Conservation (phyloP, 2,113 vertebrate species). For the Willisornis vidua region DNA sequence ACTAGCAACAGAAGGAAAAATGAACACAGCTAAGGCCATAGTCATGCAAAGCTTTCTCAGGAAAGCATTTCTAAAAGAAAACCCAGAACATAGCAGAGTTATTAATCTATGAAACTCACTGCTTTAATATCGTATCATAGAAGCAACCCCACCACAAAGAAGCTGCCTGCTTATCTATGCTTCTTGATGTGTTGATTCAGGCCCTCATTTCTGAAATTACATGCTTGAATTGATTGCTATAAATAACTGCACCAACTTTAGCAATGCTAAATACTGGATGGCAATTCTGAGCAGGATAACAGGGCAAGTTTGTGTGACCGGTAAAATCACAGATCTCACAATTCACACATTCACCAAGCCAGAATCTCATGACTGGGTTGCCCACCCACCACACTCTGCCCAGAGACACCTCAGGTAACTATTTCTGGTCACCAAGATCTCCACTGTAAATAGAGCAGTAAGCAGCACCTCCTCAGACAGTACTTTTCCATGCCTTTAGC, state of each 20-base stretch:
- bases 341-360: neutral
- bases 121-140: neutral
- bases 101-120: neutral
- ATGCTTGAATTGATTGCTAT: neutral
- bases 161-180: neutral
- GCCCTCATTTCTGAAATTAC: neutral
- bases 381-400: neutral
- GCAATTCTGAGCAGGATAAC: neutral
- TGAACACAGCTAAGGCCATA: neutral
- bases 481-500: neutral
- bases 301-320: neutral
- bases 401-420: neutral
- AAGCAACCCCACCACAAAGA: neutral
- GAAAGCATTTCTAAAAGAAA: neutral
- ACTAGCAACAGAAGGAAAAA: neutral
- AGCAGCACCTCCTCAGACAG: neutral
- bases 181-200: neutral
- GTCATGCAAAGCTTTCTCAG: neutral
- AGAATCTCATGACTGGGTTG: neutral
- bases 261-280: neutral
- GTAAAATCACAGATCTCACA: neutral
- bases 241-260: constrained; percentile 2
- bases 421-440: neutral
- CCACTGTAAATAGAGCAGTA: neutral
- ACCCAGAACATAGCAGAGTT: neutral